Base-by-base conservation (phyloP, 2,797 vertebrate genomes). In the Fundulus diaphanus region DNA sequence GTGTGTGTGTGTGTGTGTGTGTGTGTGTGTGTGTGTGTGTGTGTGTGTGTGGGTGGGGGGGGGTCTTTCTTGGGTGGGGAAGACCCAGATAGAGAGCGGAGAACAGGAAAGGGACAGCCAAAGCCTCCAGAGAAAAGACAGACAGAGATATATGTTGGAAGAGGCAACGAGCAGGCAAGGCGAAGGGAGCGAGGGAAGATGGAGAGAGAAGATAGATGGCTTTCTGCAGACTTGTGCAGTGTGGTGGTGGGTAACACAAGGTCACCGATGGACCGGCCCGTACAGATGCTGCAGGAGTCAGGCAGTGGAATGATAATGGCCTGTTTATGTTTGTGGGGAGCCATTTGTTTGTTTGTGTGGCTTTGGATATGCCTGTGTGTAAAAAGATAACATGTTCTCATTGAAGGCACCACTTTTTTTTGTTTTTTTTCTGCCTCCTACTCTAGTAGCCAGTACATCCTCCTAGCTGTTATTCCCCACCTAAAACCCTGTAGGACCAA, bases 271-370 rank as follows among this genome's bases (percentile, higher is more conserved):
- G 82, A 85, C 82, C 90, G 86, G 92, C 92, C 86, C 90, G 79
- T 65, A 63, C 87, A 79, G 87, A 87, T 91, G 89, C 90, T 89
- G 90, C 87, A 87, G 88, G 68, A 16, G 71, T 63, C 74, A 83
- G 87, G 87, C 83, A 81, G 76, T 82, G 90, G 91, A 93, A 94
- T 94, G 89, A 89, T 92, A 91, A 91, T 92, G 83, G 84, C 77
- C 80, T 80, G 81, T 89, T 89, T 90, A 80, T 86, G 83, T 89
- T 70, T 79, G 40, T 80, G 71, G 54, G 57, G 71, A 56, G 71
- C 35, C 51, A 22, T 73, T 81, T 80, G 80, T 85, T 82, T 89
- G 87, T 85, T 86, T 90, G 82, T 78, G 82, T 5, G 70, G 80
- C 77, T 87, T 73, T 82, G 84, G 78, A 78, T 79, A 82, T 80